Percentiles rank a stretch among this genome's conserved stretches.
Conservation (phyloP, 2,113 vertebrate genomes). For the Oryzias celebensis region DNA sequence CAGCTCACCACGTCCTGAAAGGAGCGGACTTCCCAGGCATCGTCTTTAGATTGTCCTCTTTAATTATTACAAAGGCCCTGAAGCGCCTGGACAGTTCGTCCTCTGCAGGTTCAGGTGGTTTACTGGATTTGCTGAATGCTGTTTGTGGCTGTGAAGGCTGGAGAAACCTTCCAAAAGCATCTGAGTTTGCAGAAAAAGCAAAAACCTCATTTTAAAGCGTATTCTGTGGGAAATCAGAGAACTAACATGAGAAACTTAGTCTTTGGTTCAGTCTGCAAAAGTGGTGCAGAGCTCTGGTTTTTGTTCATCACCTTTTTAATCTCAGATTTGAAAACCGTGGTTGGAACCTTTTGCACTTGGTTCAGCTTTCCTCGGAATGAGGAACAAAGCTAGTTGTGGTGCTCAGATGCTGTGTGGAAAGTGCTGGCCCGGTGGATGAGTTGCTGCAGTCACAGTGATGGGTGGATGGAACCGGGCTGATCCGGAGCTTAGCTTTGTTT, state of each 20-base stretch:
- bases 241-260: background rate
- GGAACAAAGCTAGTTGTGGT: slow-evolving; percentile 12
- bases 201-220: background rate
- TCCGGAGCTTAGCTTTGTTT: slow-evolving; percentile 41
- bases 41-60: slow-evolving; percentile 81
- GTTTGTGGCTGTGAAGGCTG: slow-evolving; percentile 15
- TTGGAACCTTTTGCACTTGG: background rate
- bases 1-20: slow-evolving; percentile 30
- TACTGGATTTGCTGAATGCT: slow-evolving; percentile 3
- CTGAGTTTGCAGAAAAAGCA: background rate
- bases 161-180: background rate
- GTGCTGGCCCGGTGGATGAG: slow-evolving; percentile 15
- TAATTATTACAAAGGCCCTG: slow-evolving; percentile 79
- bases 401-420: slow-evolving; percentile 41
- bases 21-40: slow-evolving; percentile 66
- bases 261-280: background rate
- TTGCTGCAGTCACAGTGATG: slow-evolving; percentile 14
- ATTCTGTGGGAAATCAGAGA: background rate
- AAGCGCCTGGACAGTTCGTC: slow-evolving; percentile 62
- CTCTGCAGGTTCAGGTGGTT: slow-evolving; percentile 31
- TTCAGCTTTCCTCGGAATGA: background rate
- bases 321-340: background rate
- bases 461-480: slow-evolving; percentile 39
- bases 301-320: background rate
- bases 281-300: background rate